phyloP scores from a whole-genome alignment of 2,797 vertebrate genomes.

The Sebastes minor region DNA sequence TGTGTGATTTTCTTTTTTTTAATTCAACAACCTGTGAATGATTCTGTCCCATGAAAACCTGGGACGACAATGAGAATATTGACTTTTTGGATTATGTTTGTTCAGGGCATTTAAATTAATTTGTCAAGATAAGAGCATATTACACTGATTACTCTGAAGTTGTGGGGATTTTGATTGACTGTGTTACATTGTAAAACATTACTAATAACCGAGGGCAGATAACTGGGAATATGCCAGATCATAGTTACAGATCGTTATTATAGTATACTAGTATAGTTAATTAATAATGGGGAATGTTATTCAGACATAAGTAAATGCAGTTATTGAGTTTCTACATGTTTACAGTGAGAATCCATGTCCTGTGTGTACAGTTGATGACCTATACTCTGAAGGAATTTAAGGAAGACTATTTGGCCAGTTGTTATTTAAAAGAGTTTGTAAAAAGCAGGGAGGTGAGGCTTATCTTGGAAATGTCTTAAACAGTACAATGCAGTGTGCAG shows the following conservation, averaged over 20 bases:
- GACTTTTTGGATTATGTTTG: conserved; percentile 30
- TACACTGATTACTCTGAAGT: conserved; percentile 52
- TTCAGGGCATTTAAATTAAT: conserved; percentile 71
- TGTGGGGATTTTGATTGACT: conserved; percentile 57
- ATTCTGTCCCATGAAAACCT: conserved; percentile 31
- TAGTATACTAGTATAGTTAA: neutral
- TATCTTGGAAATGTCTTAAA: conserved; percentile 70
- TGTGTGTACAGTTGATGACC: conserved; percentile 49
- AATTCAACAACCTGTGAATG: conserved; percentile 73
- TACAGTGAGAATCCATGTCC: conserved; percentile 60
- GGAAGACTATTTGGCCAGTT: conserved; percentile 80
- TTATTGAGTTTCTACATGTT: conserved; percentile 61
- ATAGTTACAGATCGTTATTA: conserved; percentile 2
- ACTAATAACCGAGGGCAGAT: conserved; percentile 15
- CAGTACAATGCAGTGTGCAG: conserved; percentile 61
- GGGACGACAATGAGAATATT: conserved; percentile 39
- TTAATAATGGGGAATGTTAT: conserved; percentile 9
- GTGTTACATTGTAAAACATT: conserved; percentile 18
- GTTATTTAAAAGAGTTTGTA: conserved; percentile 45
- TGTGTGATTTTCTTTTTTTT: conserved; percentile 40
- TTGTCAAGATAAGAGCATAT: conserved; percentile 37
- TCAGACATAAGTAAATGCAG: conserved; percentile 40
- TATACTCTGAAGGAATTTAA: conserved; percentile 77
- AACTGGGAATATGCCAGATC: conserved; percentile 25
- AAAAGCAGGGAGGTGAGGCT: conserved; percentile 34